Evolutionary conservation across 2,888 invertebrate species (phyloP).

Genomic region (Dynastes tityus): DNA sequence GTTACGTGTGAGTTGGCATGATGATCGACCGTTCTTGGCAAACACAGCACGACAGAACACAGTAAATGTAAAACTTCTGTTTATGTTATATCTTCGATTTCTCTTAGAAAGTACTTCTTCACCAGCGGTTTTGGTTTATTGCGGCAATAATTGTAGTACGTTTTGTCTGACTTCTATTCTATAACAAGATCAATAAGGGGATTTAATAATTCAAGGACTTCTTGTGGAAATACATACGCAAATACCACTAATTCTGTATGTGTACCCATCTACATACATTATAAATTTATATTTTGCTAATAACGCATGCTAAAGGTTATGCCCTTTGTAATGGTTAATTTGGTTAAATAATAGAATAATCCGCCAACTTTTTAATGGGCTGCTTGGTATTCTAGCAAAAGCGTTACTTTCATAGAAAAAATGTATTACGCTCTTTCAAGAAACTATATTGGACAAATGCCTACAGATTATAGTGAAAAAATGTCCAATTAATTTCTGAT

Average conservation of each 20-base stretch:
- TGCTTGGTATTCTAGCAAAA: too few species aligned
- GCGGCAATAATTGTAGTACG: conserved; percentile 8
- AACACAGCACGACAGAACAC: conserved; percentile 35
- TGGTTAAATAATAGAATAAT: too few species aligned
- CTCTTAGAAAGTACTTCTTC: conserved; percentile 8
- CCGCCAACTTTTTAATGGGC: too few species aligned
- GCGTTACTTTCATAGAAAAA: too few species aligned
- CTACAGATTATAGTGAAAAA: too few species aligned
- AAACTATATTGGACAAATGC: too few species aligned
- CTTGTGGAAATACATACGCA: not conserved
- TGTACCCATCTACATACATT: not conserved
- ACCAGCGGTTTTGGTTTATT: conserved; percentile 9
- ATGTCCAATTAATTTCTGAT: too few species aligned
- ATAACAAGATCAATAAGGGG: not conserved
- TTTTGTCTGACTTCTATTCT: not conserved
- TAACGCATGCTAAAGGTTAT: too few species aligned
- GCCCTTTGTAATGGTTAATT: too few species aligned
- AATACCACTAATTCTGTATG: not conserved
- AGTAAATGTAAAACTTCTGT: conserved; percentile 44
- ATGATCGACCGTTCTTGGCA: conserved; percentile 50
- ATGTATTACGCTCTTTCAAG: too few species aligned
- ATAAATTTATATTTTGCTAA: not conserved
- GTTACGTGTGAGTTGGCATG: conserved; percentile 54
- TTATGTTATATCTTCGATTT: conserved; percentile 35
- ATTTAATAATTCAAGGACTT: conserved; percentile 15